phyloP scores from a whole-genome alignment of 2,888 invertebrate species.

The Cryptosula pallasiana region DNA sequence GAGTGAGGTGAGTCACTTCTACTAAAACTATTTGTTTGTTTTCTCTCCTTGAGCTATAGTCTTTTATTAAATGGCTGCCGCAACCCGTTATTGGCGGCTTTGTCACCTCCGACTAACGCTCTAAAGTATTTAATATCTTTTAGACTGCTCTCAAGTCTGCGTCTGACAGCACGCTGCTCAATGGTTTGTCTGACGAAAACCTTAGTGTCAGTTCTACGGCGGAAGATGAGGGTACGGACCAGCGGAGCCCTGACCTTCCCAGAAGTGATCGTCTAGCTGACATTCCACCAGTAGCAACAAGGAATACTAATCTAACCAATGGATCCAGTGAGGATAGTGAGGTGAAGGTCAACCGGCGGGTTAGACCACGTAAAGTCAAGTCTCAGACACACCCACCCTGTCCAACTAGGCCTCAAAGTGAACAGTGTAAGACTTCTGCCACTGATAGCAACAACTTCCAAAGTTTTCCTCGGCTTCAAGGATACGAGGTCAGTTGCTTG shows the following conservation, averaged over 20 bases:
- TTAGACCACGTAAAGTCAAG: not conserved
- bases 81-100: too few relatives aligned
- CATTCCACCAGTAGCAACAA: not conserved
- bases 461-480: not conserved
- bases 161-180: slow-evolving; percentile 12
- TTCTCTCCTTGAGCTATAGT: too few relatives aligned
- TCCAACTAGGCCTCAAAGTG: not conserved
- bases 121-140: too few relatives aligned
- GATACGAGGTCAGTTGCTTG: too few relatives aligned
- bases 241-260: not conserved
- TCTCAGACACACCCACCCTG: not conserved
- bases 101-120: too few relatives aligned
- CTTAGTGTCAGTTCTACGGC: not conserved
- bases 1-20: not conserved
- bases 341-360: not conserved
- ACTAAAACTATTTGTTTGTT: too few relatives aligned
- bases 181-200: not conserved
- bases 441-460: slow-evolving; percentile 7
- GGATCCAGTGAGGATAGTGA: not conserved
- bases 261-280: not conserved
- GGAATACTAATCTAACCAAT: not conserved
- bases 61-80: too few relatives aligned
- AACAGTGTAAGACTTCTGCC: not conserved
- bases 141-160: not conserved
- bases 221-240: not conserved